Percentiles rank a stretch among this genome's conserved stretches.
Evolutionary conservation across 2,888 invertebrate species (phyloP).

Genomic region (Drosophila subsilvestris): DNA sequence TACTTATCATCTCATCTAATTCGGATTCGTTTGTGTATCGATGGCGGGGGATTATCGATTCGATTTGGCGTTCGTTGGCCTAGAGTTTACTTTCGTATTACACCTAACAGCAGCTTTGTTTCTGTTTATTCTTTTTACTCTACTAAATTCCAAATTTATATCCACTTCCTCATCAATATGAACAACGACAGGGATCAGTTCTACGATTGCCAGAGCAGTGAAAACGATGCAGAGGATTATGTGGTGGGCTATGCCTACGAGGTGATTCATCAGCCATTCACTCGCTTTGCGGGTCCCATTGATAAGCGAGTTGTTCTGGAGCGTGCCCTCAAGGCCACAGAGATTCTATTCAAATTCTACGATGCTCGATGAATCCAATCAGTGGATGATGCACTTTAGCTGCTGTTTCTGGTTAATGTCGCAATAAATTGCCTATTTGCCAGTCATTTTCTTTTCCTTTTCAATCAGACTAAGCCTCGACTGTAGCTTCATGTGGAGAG

Average conservation of each 20-base stretch:
- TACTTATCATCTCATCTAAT: too few species aligned
- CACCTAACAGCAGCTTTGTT: neutral
- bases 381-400: neutral
- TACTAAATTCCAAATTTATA: neutral
- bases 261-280: neutral
- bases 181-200: neutral
- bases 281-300: neutral
- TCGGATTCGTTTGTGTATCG: slow-evolving; percentile 1
- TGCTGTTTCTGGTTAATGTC: neutral
- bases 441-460: neutral
- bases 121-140: neutral
- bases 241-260: neutral
- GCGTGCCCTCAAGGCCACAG: neutral
- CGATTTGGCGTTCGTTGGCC: neutral
- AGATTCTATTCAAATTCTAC: neutral
- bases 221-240: neutral
- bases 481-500: neutral
- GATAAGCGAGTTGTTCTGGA: neutral
- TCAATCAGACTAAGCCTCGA: neutral
- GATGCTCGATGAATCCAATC: neutral
- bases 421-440: neutral
- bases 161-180: too few species aligned
- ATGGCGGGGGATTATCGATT: too few species aligned
- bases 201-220: neutral
- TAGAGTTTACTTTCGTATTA: neutral